phyloP scores from a whole-genome alignment of 1,140 invertebrate genomes.

The Zaprionus davidi region DNA sequence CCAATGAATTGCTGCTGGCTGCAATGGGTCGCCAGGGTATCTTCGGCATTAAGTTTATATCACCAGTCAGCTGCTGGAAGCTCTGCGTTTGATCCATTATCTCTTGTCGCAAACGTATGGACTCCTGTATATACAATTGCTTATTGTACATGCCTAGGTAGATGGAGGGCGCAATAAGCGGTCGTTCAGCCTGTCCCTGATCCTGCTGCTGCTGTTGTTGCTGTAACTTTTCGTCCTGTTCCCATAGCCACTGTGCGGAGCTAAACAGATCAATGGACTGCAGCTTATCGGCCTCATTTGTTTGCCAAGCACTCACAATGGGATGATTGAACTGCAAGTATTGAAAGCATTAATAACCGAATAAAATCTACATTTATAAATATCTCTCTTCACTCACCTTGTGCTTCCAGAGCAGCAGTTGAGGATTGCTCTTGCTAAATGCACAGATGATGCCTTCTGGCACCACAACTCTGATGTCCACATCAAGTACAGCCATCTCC shows the following conservation, averaged over 20 bases:
- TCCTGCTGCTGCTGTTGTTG: conserved; percentile 50
- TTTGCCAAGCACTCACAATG: conserved; percentile 93
- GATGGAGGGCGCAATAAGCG: conserved; percentile 86
- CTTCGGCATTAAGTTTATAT: conserved; percentile 78
- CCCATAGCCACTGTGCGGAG: conserved; percentile 84
- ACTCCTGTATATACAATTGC: conserved; percentile 90
- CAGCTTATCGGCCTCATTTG: conserved; percentile 87
- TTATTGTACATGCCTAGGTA: conserved; percentile 95
- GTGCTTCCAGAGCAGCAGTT: conserved; percentile 88
- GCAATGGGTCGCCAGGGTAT: conserved; percentile 90
- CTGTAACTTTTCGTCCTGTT: conserved; percentile 67
- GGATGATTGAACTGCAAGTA: conserved; percentile 90
- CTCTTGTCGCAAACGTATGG: conserved; percentile 80
- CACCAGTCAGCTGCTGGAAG: conserved; percentile 79
- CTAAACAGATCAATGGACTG: conserved; percentile 91
- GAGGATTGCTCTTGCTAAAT: conserved; percentile 85
- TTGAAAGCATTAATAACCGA: neutral
- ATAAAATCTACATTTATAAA: neutral
- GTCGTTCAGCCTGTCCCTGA: conserved; percentile 27
- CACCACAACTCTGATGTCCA: conserved; percentile 88
- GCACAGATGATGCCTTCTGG: conserved; percentile 91
- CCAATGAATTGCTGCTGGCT: conserved; percentile 82
- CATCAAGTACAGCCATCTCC: conserved; percentile 84
- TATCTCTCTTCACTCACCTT: conserved; percentile 85
- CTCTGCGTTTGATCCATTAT: conserved; percentile 67